phyloP scores from a whole-genome alignment of 2,797 vertebrate species.

The Lepidocolaptes lacrymiger region DNA sequence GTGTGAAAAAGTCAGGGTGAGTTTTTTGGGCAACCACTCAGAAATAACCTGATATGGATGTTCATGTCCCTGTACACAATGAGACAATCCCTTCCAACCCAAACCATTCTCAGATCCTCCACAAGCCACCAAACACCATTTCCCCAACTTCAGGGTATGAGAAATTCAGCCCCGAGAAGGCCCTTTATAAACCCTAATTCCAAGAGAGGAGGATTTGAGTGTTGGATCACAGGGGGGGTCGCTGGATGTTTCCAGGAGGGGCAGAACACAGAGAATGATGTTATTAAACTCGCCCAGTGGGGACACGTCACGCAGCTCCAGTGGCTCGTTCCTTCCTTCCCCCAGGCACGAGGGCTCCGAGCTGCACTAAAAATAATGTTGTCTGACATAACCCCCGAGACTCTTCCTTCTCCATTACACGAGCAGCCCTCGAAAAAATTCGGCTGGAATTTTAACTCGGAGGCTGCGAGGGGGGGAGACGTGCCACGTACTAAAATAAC shows the following conservation, averaged over 20 bases:
- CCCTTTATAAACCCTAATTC: background rate
- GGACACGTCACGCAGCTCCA: conserved; percentile 52
- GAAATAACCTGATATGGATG: background rate
- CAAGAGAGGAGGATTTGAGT: background rate
- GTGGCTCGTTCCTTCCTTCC: conserved; percentile 55
- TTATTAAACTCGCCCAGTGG: conserved; percentile 46
- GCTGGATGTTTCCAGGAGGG: background rate
- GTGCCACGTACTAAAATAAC: conserved; percentile 31
- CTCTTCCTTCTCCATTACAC: conserved; percentile 10
- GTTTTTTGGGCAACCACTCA: background rate
- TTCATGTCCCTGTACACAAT: background rate
- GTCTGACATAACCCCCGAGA: conserved; percentile 61
- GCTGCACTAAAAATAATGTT: conserved; percentile 46
- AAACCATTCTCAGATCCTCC: background rate
- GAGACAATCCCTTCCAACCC: background rate
- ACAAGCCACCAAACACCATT: background rate
- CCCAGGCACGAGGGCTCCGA: conserved; percentile 40
- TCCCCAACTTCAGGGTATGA: background rate
- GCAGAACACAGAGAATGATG: conserved; percentile 6
- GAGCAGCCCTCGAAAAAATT: conserved; percentile 25
- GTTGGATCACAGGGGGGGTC: background rate
- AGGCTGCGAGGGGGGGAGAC: background rate
- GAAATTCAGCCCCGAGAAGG: background rate
- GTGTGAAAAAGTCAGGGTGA: background rate
- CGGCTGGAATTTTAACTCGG: background rate